phyloP scores from a whole-genome alignment of 2,797 vertebrate species.

The Syngnathus rostellatus region DNA sequence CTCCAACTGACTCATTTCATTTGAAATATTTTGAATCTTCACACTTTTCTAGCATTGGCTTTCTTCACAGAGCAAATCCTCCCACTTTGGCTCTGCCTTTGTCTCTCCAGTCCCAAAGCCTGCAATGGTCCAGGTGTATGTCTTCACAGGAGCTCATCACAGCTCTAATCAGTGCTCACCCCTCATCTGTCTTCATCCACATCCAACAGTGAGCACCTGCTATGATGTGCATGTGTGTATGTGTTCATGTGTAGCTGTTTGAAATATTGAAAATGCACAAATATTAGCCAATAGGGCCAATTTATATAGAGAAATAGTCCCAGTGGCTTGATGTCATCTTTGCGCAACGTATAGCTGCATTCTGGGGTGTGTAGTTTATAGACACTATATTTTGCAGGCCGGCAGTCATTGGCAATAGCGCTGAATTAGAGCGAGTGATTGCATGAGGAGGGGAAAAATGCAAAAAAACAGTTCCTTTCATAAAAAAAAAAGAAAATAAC shows the following conservation, averaged over 20 bases:
- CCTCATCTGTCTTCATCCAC: slow-evolving; percentile 74
- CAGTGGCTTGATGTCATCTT: background rate
- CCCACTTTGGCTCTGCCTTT: slow-evolving; percentile 33
- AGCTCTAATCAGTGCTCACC: slow-evolving; percentile 70
- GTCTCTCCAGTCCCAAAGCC: slow-evolving; percentile 56
- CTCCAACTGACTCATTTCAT: background rate
- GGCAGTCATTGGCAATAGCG: background rate
- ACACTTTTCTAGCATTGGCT: slow-evolving; percentile 19
- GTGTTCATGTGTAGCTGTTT: slow-evolving; percentile 1
- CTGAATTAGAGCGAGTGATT: background rate
- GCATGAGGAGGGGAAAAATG: background rate
- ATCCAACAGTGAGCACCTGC: slow-evolving; percentile 73
- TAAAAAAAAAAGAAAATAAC: background rate
- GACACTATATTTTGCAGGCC: background rate
- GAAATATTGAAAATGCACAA: background rate
- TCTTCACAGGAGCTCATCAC: slow-evolving; percentile 70
- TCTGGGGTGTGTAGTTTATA: background rate
- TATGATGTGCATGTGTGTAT: slow-evolving; percentile 39
- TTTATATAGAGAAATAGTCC: background rate
- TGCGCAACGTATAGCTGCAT: background rate
- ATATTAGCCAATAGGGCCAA: background rate
- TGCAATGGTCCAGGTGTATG: slow-evolving; percentile 68
- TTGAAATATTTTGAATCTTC: background rate
- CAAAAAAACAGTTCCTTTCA: background rate
- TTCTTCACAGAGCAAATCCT: slow-evolving; percentile 14